Evolutionary conservation across 2,888 invertebrate genomes (phyloP).

Genomic region (Cataglyphis cursor): DNA sequence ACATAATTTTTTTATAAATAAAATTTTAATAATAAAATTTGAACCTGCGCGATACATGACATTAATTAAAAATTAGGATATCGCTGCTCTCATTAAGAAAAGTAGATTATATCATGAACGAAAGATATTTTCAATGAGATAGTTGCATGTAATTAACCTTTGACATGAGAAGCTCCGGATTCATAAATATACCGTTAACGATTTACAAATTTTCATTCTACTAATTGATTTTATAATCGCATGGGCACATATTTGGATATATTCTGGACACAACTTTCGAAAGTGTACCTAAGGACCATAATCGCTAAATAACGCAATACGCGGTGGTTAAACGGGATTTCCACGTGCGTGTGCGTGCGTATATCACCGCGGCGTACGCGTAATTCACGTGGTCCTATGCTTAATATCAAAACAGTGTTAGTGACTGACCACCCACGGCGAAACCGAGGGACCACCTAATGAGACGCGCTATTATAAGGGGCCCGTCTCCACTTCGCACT

Average conservation of each 20-base stretch:
- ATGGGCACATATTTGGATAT: neutral
- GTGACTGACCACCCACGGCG: slow-evolving; percentile 85
- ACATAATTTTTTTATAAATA: neutral
- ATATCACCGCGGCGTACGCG: slow-evolving; percentile 65
- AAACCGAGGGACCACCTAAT: slow-evolving; percentile 84
- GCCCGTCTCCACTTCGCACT: slow-evolving; percentile 83
- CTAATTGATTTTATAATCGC: neutral
- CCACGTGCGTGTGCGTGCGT: slow-evolving; percentile 65
- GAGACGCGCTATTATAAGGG: slow-evolving; percentile 82
- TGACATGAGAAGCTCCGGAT: neutral
- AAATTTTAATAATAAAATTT: neutral
- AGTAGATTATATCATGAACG: slow-evolving; percentile 6
- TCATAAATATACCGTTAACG: neutral
- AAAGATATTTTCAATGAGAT: slow-evolving; percentile 2
- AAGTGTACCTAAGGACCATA: neutral
- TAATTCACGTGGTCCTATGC: slow-evolving; percentile 73
- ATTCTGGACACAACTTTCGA: neutral
- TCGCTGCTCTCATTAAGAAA: neutral
- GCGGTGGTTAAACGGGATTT: slow-evolving; percentile 75
- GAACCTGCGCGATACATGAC: neutral
- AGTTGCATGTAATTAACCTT: neutral
- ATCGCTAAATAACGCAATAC: slow-evolving; percentile 77
- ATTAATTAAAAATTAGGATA: neutral
- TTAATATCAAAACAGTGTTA: slow-evolving; percentile 85
- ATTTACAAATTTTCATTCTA: neutral